Conservation (phyloP, 2,113 vertebrate genomes). For the Centropus bengalensis region DNA sequence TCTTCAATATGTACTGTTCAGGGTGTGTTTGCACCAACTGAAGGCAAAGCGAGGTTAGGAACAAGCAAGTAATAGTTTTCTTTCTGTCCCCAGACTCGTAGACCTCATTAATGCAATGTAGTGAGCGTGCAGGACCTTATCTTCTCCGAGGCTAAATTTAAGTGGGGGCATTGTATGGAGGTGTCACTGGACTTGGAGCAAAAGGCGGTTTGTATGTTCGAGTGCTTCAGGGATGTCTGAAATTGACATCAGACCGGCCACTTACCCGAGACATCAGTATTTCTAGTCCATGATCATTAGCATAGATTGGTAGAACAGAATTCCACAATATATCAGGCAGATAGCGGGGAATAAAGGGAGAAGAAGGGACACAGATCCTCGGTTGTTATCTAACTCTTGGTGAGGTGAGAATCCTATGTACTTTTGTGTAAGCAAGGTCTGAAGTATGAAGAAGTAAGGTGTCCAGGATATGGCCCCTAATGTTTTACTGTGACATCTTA, state of each 20-base stretch:
- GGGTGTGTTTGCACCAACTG: neutral
- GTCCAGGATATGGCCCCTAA: neutral
- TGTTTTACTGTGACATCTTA: neutral
- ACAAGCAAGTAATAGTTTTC: neutral
- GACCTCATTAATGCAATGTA: neutral
- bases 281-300: neutral
- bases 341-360: neutral
- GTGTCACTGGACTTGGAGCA: neutral
- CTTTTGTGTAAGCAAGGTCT: neutral
- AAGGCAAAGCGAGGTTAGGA: neutral
- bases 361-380: neutral
- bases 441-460: neutral
- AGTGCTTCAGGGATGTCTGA: neutral
- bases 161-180: rapidly evolving
- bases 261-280: neutral
- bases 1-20: neutral
- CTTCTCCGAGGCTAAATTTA: neutral
- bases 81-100: neutral
- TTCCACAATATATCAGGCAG: neutral
- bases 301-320: neutral
- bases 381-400: neutral
- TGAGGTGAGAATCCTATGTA: neutral
- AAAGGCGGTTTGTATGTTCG: neutral
- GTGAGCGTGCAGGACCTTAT: neutral
- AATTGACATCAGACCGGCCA: neutral